A percentile compares a stretch with the other conserved stretches of the same genome.
Evolutionary conservation across 2,797 vertebrate genomes (phyloP).

Genomic region (Cygnus olor): DNA sequence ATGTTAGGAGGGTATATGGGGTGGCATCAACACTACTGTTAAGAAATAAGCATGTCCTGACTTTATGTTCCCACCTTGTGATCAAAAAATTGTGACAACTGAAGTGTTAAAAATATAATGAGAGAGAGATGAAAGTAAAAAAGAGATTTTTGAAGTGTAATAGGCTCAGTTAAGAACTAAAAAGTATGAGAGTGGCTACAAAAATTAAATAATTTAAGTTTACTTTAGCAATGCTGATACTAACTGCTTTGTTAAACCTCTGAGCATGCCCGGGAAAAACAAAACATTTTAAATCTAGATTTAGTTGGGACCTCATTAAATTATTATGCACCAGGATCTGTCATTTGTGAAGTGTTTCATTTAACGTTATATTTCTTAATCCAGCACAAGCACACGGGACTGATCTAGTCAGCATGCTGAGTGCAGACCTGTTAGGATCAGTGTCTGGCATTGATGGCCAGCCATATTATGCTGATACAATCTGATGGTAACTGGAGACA

Average conservation of each 20-base stretch:
- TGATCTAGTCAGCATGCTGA: not conserved
- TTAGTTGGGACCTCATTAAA: conserved; percentile 16
- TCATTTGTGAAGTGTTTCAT: not conserved
- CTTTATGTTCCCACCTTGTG: not conserved
- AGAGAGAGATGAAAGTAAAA: not conserved
- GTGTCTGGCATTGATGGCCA: not conserved
- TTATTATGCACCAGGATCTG: not conserved
- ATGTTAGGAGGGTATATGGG: not conserved
- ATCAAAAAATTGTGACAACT: not conserved
- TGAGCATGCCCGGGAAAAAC: not conserved
- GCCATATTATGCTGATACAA: not conserved
- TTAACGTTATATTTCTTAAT: not conserved
- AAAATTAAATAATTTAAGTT: not conserved
- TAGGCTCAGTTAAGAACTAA: not conserved
- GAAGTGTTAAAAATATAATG: not conserved
- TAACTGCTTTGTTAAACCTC: not conserved
- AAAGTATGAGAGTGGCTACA: not conserved
- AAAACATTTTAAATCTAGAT: conserved; percentile 1
- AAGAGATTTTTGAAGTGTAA: not conserved
- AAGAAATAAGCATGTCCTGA: not conserved
- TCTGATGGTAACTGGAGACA: not conserved
- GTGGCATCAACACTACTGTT: not conserved
- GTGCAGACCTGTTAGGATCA: not conserved
- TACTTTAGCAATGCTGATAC: not conserved
- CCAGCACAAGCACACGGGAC: not conserved